Evolutionary conservation across 2,888 invertebrate species (phyloP).

Genomic region (Tinea semifulvella): DNA sequence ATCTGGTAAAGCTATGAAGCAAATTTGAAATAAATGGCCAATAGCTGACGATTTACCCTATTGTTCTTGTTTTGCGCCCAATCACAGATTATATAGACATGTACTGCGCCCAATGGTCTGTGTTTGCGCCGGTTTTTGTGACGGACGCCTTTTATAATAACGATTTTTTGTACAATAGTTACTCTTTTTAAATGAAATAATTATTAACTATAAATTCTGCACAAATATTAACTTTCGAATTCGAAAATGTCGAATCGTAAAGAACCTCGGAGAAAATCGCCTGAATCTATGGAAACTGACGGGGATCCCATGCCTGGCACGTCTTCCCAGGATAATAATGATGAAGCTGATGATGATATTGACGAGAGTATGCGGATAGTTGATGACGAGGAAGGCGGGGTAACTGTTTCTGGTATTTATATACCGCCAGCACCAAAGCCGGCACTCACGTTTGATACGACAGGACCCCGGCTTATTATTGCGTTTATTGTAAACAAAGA

Average conservation of each 20-base stretch:
- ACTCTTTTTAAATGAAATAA: too few species aligned
- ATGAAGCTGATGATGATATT: conserved; percentile 19
- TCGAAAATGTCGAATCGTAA: too few species aligned
- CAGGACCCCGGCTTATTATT: conserved; percentile 89
- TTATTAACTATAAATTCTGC: background rate
- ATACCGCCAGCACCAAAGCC: conserved; percentile 82
- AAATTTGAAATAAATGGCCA: too few species aligned
- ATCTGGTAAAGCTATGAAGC: too few species aligned
- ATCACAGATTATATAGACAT: too few species aligned
- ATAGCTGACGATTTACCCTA: too few species aligned
- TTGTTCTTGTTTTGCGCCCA: too few species aligned
- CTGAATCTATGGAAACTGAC: conserved; percentile 54
- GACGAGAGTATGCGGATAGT: conserved; percentile 33
- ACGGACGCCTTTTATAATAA: too few species aligned
- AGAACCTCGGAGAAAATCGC: conserved; percentile 34
- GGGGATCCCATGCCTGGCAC: conserved; percentile 16
- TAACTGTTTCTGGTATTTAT: conserved; percentile 81
- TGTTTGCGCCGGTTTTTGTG: too few species aligned
- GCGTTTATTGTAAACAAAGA: conserved; percentile 90
- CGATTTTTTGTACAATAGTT: too few species aligned
- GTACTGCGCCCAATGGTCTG: too few species aligned
- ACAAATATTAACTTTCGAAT: background rate
- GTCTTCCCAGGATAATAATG: conserved; percentile 25
- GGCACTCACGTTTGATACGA: conserved; percentile 74
- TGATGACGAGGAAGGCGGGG: conserved; percentile 74